Evolutionary conservation across 2,888 invertebrate genomes (phyloP), one percentile per base, ranked within the genome.

Genomic region (Noctua comes): DNA sequence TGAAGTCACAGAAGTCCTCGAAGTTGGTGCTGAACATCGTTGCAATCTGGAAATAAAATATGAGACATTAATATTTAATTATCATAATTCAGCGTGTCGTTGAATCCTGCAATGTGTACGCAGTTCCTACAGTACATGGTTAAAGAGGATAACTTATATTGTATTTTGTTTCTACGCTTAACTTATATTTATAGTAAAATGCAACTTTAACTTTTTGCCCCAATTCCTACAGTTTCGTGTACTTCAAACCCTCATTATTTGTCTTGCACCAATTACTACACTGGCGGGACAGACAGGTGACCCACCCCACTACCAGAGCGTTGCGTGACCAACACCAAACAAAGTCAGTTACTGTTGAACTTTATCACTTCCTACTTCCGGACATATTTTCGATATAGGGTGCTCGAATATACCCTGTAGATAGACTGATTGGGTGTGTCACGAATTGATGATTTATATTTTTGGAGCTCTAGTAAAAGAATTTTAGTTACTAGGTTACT

Each of bases 301-400:
- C 83, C 86, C 77, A 82, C 82, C 90, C 88, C 80, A 73, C 73
- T 71, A 71, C 65, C 78, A 80, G 77, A 76, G 71, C 87, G 73
- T 95, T 90, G 96, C 96, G 96, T 96, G 96, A 93, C 94, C 92
- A 91, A 90, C 89, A 86, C 91, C 93, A 91, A 92, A 91, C 91
- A 93, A 94, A 95, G 95, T 95, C 96, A 95, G 95, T 95, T 86
- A 59, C 87, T 84, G 76, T 86, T 95, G 95, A 95, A 95, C 95
- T 95, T 94, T 96, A 97, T 96, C 96, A 95, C 96, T 95, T 95
- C 94, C 95, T 87, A 96, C 92, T 95, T 96, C 96, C 96, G 94
- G 93, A 88, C 88, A 78, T 87, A 92, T 93, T 95, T 95, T 93
- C 93, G 91, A 90, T 91, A 87, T 87, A 90, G 90, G 88, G 90